These are phyloP conservation scores for Hypomesus transpacificus DNA, from an alignment of 2,113 vertebrate species.

Conservation along the genomic window DNA sequence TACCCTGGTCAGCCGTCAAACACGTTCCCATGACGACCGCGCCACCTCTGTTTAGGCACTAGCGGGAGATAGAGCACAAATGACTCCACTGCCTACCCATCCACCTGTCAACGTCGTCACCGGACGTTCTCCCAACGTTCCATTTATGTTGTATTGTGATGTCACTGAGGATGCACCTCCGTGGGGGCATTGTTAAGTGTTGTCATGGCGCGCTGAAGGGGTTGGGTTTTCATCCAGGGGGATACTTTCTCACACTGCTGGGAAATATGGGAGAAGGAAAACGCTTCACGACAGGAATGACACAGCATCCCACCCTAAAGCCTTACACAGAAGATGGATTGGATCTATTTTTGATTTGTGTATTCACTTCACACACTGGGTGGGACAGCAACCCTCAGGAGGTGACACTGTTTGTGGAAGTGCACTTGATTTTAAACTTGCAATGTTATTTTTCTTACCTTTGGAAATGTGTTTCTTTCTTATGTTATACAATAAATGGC, in stretches of 20 bases:
- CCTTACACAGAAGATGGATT: slow-evolving; percentile 66
- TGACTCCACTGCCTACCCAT: slow-evolving; percentile 52
- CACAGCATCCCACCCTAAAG: slow-evolving; percentile 69
- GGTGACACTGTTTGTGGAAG: slow-evolving; percentile 60
- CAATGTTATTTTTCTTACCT: slow-evolving; percentile 71
- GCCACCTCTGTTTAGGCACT: slow-evolving; percentile 6
- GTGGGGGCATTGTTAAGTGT: slow-evolving; percentile 16
- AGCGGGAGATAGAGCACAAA: slow-evolving; percentile 56
- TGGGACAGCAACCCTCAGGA: slow-evolving; percentile 46
- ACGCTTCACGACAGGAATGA: slow-evolving; percentile 36
- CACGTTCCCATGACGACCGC: no score
- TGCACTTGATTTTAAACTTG: slow-evolving; percentile 74
- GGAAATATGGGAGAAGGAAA: slow-evolving; percentile 20
- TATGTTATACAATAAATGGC: slow-evolving; percentile 74
- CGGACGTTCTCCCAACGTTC: slow-evolving; percentile 2
- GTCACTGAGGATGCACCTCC: slow-evolving; percentile 18
- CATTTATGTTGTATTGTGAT: slow-evolving; percentile 34
- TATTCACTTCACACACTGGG: slow-evolving; percentile 60
- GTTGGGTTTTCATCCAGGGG: slow-evolving; percentile 1
- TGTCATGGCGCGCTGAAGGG: not conserved
- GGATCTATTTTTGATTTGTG: slow-evolving; percentile 58
- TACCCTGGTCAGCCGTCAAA: no score
- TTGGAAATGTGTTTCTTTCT: slow-evolving; percentile 64
- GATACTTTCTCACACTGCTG: not conserved
- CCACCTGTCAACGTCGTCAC: slow-evolving; percentile 15